Conservation (phyloP, 2,797 vertebrate genomes). For the Siniperca obscura region DNA sequence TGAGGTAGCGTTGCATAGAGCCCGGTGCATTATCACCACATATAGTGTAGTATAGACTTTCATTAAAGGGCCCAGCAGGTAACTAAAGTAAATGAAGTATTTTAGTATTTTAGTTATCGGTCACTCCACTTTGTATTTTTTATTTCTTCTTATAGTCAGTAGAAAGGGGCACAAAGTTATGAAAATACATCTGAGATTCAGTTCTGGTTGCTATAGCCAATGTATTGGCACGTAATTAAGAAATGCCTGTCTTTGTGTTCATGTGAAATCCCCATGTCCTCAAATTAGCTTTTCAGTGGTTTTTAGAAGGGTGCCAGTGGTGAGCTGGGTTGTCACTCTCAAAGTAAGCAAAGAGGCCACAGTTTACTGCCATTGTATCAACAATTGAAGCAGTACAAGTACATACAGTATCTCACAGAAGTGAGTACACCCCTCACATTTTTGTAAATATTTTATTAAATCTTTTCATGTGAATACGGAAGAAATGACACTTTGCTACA, state of each 20-base stretch:
- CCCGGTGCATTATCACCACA: slow-evolving; percentile 20
- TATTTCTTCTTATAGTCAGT: not conserved
- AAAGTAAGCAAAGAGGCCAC: too few relatives aligned
- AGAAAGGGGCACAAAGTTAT: not conserved
- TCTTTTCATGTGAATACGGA: too few relatives aligned
- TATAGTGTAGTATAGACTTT: slow-evolving; percentile 24
- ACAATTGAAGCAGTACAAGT: not conserved
- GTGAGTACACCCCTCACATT: too few relatives aligned
- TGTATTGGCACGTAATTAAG: not conserved
- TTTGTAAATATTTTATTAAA: not conserved
- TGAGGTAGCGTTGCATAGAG: slow-evolving; percentile 15
- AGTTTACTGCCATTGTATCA: not conserved
- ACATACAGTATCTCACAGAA: too few relatives aligned
- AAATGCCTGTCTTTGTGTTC: not conserved
- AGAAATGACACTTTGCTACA: too few relatives aligned
- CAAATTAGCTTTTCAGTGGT: not conserved
- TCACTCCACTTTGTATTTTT: not conserved
- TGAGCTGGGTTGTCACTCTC: not conserved
- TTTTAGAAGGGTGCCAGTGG: not conserved
- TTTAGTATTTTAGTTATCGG: not conserved
- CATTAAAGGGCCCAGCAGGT: slow-evolving; percentile 5
- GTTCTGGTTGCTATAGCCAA: not conserved
- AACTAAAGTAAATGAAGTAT: not conserved
- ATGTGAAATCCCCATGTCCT: not conserved
- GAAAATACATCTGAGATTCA: not conserved